phyloP scores from a whole-genome alignment of 92 coral and sea anemone species.

The Muricea muricata region DNA sequence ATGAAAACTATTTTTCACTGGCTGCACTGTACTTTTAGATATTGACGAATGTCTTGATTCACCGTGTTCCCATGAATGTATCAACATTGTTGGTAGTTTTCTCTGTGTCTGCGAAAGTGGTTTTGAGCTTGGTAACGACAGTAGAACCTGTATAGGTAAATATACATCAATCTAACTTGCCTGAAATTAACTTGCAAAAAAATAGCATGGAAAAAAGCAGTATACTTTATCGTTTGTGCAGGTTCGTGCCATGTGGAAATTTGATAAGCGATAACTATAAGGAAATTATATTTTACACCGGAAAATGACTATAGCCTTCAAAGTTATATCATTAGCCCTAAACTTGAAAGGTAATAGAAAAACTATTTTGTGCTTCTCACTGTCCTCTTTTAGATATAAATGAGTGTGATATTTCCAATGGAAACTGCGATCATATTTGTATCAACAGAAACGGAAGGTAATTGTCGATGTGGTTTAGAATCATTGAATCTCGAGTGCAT shows the following conservation, averaged over 20 bases:
- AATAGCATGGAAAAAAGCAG: too few species aligned
- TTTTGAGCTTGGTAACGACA: slow-evolving; percentile 76
- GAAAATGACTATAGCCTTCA: too few species aligned
- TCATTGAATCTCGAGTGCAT: neutral
- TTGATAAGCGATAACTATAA: too few species aligned
- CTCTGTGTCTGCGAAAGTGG: slow-evolving; percentile 82
- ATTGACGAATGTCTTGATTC: slow-evolving; percentile 80
- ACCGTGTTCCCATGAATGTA: slow-evolving; percentile 77
- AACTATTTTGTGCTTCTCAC: too few species aligned
- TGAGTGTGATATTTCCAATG: slow-evolving; percentile 74
- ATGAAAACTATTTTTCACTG: too few species aligned
- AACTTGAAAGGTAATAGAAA: too few species aligned
- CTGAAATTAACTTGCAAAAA: too few species aligned
- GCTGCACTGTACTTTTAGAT: slow-evolving; percentile 60
- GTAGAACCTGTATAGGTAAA: slow-evolving; percentile 83
- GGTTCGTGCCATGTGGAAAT: too few species aligned
- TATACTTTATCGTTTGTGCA: too few species aligned
- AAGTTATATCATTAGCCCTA: too few species aligned
- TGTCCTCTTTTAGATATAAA: slow-evolving; percentile 67
- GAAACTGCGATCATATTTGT: slow-evolving; percentile 82
- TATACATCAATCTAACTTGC: too few species aligned
- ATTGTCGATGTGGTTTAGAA: neutral
- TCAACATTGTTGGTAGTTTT: slow-evolving; percentile 79
- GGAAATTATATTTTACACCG: too few species aligned
- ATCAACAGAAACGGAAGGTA: slow-evolving; percentile 93